Evolutionary conservation across 1,140 invertebrate genomes (phyloP), one percentile per base, ranked within the genome.

Genomic region (Choristoneura fumiferana): DNA sequence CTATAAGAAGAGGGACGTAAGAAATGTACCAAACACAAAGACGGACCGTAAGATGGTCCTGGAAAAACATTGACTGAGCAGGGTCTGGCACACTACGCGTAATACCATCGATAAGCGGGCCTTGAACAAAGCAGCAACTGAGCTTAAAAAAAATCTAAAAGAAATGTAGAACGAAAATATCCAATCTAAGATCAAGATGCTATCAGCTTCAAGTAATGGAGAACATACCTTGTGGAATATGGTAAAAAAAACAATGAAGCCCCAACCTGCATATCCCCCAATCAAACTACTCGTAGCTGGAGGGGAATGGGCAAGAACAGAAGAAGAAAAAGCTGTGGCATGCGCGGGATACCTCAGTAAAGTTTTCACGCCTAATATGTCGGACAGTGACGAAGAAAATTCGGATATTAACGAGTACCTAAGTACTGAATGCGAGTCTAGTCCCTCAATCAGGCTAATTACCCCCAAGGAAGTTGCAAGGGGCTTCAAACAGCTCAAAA

Each of bases 201-300:
- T n/a, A n/a, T n/a, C 55, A 2, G 34, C n/a, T 22, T 9, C 22
- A 3, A 58, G n/a, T n/a, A n/a, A n/a, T n/a, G n/a, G 40, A 12
- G 33, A 58, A 15, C 49, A 58, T 17, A 49, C 57, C 4, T 12
- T 58, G 35, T 58, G 57, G 57, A 49, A 58, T 17, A 2, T 34
- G 8, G 4, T 2, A 4, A 58, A 49, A 52, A 35, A 36, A 4
- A 9, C 10, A 17, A 36, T 49, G 18, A 40, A 10, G 10, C 57
- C 57, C 0, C 15, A 15, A 1, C 22, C 3, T 17, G n/a, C 8
- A 5, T 34, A 49, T 18, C 33, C 57, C 3, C 40, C 57, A 10
- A 4, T 59, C 9, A 18, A 18, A 39, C n/a, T n/a, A n/a, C n/a
- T n/a, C n/a, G 12, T 4, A 14, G 6, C 9, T 6, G 13, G 38